Conservation (phyloP, 1,140 invertebrate species). For the Zophobas atratus region DNA sequence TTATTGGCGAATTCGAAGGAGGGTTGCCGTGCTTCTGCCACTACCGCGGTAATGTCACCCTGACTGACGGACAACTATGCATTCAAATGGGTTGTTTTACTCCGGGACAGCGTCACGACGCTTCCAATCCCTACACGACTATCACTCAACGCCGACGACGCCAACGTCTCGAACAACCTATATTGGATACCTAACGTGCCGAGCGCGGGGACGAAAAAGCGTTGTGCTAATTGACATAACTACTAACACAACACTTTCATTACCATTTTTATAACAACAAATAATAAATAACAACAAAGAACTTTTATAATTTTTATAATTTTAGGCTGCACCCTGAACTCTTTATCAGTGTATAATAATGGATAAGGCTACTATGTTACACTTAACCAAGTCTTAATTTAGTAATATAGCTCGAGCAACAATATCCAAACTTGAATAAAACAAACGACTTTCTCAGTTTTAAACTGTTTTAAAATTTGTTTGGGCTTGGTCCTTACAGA, state of each 20-base stretch:
- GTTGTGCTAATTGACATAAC: not conserved
- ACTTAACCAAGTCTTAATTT: no score
- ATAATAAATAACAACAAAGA: not conserved
- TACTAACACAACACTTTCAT: no score
- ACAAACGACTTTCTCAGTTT: no score
- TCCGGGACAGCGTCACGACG: constrained; percentile 58
- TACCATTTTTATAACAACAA: not conserved
- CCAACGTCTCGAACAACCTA: not conserved
- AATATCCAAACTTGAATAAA: no score
- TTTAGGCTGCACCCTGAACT: no score
- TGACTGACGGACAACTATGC: constrained; percentile 79
- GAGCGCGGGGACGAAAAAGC: not conserved
- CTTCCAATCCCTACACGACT: constrained; percentile 45
- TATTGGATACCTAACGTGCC: not conserved
- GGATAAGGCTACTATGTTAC: no score
- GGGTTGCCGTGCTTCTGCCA: constrained; percentile 70
- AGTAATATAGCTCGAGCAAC: no score
- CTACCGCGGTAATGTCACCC: constrained; percentile 72
- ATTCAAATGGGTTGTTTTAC: constrained; percentile 80
- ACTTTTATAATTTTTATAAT: no score
- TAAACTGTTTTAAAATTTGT: no score
- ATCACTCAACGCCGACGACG: constrained; percentile 24
- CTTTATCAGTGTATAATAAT: no score
- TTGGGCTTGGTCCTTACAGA: no score
- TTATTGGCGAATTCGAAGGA: constrained; percentile 73